phyloP scores from a whole-genome alignment of 2,797 vertebrate genomes.

The Thunnus albacares region DNA sequence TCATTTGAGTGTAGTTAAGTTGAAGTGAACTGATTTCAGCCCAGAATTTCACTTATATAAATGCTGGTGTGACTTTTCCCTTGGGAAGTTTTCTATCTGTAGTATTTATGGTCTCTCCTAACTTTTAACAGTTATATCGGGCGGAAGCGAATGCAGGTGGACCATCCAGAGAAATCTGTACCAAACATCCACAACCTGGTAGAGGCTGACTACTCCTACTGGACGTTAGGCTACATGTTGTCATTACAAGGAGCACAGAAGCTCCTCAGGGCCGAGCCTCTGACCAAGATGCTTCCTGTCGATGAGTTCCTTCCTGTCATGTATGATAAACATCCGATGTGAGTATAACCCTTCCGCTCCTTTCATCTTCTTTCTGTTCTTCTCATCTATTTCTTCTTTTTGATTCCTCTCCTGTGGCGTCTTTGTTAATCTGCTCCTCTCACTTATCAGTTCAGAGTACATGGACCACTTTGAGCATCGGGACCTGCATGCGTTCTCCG shows the following conservation, averaged over 20 bases:
- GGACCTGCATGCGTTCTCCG: constrained; percentile 89
- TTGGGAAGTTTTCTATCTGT: neutral
- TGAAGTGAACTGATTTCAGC: neutral
- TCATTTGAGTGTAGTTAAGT: neutral
- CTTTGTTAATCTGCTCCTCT: constrained; percentile 28
- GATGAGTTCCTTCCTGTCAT: constrained; percentile 95
- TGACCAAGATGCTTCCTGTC: constrained; percentile 91
- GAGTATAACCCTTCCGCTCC: constrained; percentile 62
- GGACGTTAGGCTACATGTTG: constrained; percentile 93
- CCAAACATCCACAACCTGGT: constrained; percentile 92
- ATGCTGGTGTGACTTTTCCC: neutral
- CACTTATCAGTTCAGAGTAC: constrained; percentile 82
- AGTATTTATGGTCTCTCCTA: neutral
- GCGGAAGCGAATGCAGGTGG: constrained; percentile 94
- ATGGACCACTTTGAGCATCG: constrained; percentile 87
- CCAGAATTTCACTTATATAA: neutral
- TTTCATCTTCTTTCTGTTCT: constrained; percentile 4
- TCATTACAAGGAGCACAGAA: constrained; percentile 91
- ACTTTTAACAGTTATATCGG: constrained; percentile 89
- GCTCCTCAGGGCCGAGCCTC: constrained; percentile 88
- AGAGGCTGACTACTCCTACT: constrained; percentile 94
- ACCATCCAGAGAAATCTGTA: constrained; percentile 90
- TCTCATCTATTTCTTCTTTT: neutral
- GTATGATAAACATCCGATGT: constrained; percentile 95
- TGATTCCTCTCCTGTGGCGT: neutral